Percentiles rank a stretch among this genome's conserved stretches.
phyloP scores from a whole-genome alignment of 2,797 vertebrate genomes.

The Coregonus ussuriensis region DNA sequence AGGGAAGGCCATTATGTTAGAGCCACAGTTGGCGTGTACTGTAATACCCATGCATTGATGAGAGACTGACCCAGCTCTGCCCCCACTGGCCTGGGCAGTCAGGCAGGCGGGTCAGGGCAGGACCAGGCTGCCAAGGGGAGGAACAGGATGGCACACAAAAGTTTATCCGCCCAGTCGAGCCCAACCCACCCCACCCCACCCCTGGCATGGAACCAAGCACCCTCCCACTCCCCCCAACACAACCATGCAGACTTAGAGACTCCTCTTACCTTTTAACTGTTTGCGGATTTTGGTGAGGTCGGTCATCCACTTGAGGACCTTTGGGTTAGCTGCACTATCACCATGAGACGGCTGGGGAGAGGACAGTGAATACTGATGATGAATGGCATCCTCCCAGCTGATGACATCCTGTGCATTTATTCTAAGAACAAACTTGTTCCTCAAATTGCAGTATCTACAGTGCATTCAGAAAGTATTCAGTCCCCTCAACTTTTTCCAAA shows the following conservation, averaged over 20 bases:
- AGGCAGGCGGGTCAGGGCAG: conserved; percentile 12
- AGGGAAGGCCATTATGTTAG: conserved; percentile 27
- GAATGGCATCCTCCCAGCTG: neutral
- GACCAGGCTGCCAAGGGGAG: conserved; percentile 49
- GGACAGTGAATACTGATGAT: neutral
- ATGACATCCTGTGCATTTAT: too few relatives aligned
- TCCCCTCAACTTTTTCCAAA: too few relatives aligned
- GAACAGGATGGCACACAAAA: conserved; percentile 54
- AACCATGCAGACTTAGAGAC: neutral
- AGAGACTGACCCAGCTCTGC: too few relatives aligned
- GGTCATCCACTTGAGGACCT: conserved; percentile 98
- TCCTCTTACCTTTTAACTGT: conserved; percentile 92
- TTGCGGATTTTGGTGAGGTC: conserved; percentile 95
- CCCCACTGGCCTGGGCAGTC: neutral
- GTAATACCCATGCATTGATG: conserved; percentile 60
- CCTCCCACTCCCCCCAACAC: neutral
- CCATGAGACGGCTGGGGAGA: conserved; percentile 84
- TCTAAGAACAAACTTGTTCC: too few relatives aligned
- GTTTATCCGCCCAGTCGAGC: conserved; percentile 23
- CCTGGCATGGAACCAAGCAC: neutral
- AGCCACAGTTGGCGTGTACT: conserved; percentile 34
- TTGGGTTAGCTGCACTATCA: conserved; percentile 96
- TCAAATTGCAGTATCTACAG: too few relatives aligned
- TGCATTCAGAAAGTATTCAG: too few relatives aligned
- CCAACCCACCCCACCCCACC: conserved; percentile 8